Evolutionary conservation across 2,113 vertebrate genomes (phyloP).

Genomic region (Rutilus rutilus): DNA sequence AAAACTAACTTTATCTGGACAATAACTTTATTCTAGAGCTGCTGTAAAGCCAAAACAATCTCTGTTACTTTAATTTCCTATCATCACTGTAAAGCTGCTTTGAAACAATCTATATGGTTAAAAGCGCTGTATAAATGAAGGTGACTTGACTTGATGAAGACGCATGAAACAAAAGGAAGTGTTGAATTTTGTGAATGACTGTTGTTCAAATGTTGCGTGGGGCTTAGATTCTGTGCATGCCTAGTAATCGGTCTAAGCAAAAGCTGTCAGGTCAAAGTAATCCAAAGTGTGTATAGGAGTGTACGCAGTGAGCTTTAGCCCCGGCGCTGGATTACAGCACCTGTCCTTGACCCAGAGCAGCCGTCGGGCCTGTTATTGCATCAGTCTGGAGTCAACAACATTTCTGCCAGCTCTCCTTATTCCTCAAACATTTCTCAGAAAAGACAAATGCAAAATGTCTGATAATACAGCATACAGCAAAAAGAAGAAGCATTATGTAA

Average conservation of each 20-base stretch:
- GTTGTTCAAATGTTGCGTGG: not conserved
- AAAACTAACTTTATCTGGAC: too few species aligned
- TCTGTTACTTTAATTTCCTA: too few species aligned
- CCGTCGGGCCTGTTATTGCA: not conserved
- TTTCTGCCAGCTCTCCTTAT: not conserved
- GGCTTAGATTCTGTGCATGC: not conserved
- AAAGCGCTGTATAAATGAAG: too few species aligned
- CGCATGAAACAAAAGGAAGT: not conserved
- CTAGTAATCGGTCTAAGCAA: not conserved
- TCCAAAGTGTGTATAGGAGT: not conserved
- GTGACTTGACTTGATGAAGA: not conserved
- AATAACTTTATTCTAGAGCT: too few species aligned
- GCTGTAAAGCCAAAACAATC: too few species aligned
- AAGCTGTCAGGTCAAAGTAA: not conserved
- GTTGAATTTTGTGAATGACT: not conserved
- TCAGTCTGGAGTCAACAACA: not conserved
- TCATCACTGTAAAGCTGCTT: too few species aligned
- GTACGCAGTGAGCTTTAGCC: conserved; percentile 5
- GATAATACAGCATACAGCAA: not conserved
- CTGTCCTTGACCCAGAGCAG: conserved; percentile 12
- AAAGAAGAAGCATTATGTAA: not conserved
- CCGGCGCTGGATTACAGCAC: not conserved
- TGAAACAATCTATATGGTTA: too few species aligned
- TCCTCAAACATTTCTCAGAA: not conserved
- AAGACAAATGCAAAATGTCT: not conserved